Evolutionary conservation across 2,113 vertebrate species (phyloP), one percentile per base, ranked within the genome.

Genomic region (Ramphastos sulfuratus): DNA sequence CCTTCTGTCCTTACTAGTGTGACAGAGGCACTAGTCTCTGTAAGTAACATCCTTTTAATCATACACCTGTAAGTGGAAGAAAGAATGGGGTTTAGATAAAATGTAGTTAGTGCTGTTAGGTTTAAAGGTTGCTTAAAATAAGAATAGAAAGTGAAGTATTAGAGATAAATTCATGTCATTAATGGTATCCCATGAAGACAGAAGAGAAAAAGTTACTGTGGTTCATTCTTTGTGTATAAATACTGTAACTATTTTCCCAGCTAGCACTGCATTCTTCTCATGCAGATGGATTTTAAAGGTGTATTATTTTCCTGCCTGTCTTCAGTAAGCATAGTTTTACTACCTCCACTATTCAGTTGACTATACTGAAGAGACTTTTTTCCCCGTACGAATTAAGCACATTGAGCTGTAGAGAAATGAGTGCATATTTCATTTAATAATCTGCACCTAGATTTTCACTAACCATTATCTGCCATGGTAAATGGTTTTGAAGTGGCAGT

Each of bases 1-100:
- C 99, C 99, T 16, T 99, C 99, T 24, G 99, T 99, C 77, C 98
- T 99, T 71, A 99, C 99, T 9, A 99, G 99, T 87, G 99, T 99
- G 80, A 99, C 99, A 12, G 99, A 99, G 97, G 99, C 99, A 30
- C 97, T 99, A 72, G 99, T 99, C 77, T 99, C 99, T 87, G 99
- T 99, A 97, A 98, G 99, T 98, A 75, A 78, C 7, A 5, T 11
- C 75, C 37, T 82, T 83, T 82, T 70, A 66, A 24, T 77, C 28
- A 13, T 33, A 5, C 42, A 50, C 15, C 69, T 75, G 59, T 46
- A 73, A 37, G 19, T 72, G 59, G 16, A 23, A 50, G 54, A 31
- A 46, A 23, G 2, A 52, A 70, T 11, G 16, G 0, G 16, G 39
- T 50, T 82, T 20, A 77, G 52, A 56, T 71, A 48, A 91, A 89